Evolutionary conservation across 1,140 invertebrate species (phyloP).

Genomic region (Diplogasteroides magnus): DNA sequence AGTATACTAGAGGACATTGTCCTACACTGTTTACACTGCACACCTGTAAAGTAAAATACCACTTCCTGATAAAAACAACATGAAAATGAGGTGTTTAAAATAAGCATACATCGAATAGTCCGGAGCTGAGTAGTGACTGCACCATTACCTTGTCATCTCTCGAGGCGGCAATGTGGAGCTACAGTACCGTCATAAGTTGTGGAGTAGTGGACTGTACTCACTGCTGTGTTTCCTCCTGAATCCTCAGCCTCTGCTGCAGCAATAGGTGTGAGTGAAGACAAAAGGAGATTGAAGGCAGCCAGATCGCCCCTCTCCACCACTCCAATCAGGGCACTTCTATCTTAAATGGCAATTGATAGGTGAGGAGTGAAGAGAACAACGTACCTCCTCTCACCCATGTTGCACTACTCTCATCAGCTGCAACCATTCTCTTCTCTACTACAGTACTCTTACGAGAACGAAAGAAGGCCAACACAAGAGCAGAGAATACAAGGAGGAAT

Average conservation of each 20-base stretch:
- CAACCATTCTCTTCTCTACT: too few relatives aligned
- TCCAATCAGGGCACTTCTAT: neutral
- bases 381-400: too few relatives aligned
- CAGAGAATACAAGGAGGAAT: too few relatives aligned
- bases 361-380: too few relatives aligned
- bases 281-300: neutral
- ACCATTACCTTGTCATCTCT: neutral
- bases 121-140: neutral
- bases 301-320: neutral
- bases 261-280: neutral
- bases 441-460: too few relatives aligned
- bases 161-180: neutral
- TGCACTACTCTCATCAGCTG: too few relatives aligned
- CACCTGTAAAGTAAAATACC: neutral
- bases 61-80: too few relatives aligned
- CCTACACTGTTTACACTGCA: neutral
- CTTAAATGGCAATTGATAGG: too few relatives aligned
- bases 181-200: neutral
- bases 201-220: too few relatives aligned
- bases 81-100: neutral
- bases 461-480: too few relatives aligned
- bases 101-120: neutral
- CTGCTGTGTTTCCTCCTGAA: neutral
- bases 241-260: neutral
- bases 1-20: neutral